phyloP scores from a whole-genome alignment of 2,797 vertebrate genomes.

The Myotis pilosus region DNA sequence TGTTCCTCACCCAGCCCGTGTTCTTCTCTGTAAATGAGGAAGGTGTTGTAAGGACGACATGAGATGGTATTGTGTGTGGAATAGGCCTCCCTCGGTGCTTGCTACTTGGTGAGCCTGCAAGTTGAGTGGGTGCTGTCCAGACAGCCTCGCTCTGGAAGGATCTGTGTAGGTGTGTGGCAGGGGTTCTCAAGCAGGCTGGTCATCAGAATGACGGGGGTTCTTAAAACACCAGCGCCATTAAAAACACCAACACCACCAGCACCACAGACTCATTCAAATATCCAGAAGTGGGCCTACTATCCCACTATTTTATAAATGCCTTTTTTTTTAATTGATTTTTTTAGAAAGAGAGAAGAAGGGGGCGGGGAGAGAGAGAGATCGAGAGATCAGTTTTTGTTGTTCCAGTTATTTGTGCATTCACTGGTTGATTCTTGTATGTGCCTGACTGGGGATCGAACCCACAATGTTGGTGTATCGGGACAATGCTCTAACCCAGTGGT shows the following conservation, averaged over 20 bases:
- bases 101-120: background rate
- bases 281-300: background rate
- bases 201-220: background rate
- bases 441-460: background rate
- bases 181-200: background rate
- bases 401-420: background rate
- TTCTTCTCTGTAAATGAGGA: background rate
- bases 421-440: background rate
- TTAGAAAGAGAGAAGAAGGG: too few species aligned
- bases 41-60: background rate
- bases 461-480: background rate
- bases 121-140: background rate
- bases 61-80: fast-evolving
- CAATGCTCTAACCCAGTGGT: background rate
- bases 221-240: background rate
- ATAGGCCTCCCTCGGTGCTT: background rate
- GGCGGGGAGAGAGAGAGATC: background rate
- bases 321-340: background rate
- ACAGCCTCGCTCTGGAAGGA: background rate
- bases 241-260: background rate
- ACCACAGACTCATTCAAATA: background rate
- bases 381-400: background rate
- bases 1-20: background rate
- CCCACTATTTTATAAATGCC: background rate
- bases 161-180: fast-evolving